These are phyloP conservation scores for Gymnocephalus cernua DNA, from an alignment of 2,113 vertebrate genomes.

Conservation along the genomic window DNA sequence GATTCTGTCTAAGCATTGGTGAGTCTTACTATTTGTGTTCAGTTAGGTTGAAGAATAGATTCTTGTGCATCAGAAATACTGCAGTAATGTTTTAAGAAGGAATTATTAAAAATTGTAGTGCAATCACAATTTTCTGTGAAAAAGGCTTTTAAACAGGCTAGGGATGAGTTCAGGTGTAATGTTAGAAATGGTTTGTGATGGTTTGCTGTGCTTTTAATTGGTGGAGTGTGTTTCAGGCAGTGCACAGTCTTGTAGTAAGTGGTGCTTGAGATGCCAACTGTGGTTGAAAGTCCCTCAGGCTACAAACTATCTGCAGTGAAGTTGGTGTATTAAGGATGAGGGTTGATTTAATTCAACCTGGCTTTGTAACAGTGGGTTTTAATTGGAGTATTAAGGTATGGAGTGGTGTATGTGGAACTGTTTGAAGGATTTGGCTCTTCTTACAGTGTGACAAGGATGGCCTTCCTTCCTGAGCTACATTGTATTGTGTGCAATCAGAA, in stretches of 20 bases:
- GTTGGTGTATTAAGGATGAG: background rate
- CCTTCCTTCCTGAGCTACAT: slow-evolving; percentile 32
- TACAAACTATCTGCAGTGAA: slow-evolving; percentile 1
- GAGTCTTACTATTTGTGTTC: background rate
- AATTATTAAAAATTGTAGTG: background rate
- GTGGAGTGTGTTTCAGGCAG: slow-evolving; percentile 10
- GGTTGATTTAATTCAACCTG: slow-evolving; percentile 1
- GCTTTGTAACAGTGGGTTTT: background rate
- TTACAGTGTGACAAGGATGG: slow-evolving; percentile 18
- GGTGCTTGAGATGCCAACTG: background rate
- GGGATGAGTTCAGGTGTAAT: slow-evolving; percentile 4
- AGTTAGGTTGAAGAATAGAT: background rate
- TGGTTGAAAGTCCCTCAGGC: slow-evolving; percentile 13
- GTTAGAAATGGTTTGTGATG: background rate
- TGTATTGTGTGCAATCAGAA: slow-evolving; percentile 44
- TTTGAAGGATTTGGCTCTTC: slow-evolving; percentile 29
- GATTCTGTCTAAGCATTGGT: background rate
- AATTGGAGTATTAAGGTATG: background rate
- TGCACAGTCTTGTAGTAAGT: background rate
- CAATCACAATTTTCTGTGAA: background rate
- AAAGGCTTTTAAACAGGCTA: background rate
- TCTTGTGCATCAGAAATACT: background rate
- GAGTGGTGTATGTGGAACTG: background rate
- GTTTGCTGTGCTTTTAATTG: slow-evolving; percentile 11
- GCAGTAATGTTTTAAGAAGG: background rate